Conservation (phyloP, 2,113 vertebrate species). For the Thamnophis sirtalis region DNA sequence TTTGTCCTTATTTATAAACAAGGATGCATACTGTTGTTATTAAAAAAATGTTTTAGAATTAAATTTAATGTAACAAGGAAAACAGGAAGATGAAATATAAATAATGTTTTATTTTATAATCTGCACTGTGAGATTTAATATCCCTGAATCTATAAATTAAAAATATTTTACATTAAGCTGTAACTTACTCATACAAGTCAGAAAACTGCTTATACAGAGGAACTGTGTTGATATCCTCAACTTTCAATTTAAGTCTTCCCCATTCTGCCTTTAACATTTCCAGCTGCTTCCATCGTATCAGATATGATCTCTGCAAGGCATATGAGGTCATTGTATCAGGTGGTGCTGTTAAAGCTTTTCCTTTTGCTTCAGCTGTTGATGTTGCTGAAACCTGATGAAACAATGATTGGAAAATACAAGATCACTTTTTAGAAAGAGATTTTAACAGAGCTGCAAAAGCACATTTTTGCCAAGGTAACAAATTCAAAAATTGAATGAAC, state of each 20-base stretch:
- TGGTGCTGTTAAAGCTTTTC: background rate
- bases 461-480: background rate
- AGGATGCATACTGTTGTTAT: background rate
- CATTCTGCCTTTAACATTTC: slow-evolving; percentile 71
- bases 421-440: background rate
- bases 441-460: background rate
- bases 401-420: slow-evolving; percentile 20
- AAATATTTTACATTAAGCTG: slow-evolving; percentile 2
- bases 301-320: slow-evolving; percentile 66
- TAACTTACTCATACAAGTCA: slow-evolving; percentile 65
- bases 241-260: slow-evolving; percentile 58
- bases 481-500: background rate
- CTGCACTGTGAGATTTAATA: background rate
- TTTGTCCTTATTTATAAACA: background rate
- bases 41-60: background rate
- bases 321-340: slow-evolving; percentile 28
- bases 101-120: background rate
- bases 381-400: slow-evolving; percentile 40
- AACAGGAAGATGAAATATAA: background rate
- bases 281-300: slow-evolving; percentile 74
- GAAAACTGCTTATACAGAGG: slow-evolving; percentile 61
- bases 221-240: slow-evolving; percentile 41
- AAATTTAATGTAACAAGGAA: background rate
- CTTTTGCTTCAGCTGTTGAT: background rate
- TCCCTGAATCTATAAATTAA: background rate